Percentiles rank a stretch among this genome's conserved stretches.
Evolutionary conservation across 2,888 invertebrate genomes (phyloP).

Genomic region (Tenthredo scrophulariae): DNA sequence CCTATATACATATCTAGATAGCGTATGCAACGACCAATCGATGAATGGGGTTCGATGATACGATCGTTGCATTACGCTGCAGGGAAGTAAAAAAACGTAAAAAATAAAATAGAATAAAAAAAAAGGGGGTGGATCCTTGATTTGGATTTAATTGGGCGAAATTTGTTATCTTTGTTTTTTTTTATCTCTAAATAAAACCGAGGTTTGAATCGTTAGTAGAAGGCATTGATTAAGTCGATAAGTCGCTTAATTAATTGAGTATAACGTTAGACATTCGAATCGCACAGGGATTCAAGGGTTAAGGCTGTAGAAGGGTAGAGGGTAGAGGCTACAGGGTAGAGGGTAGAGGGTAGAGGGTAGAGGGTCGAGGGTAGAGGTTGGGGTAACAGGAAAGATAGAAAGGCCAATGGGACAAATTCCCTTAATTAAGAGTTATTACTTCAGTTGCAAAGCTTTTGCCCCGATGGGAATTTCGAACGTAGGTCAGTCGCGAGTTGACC

Average conservation of each 20-base stretch:
- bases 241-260: constrained; percentile 51
- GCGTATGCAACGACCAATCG: constrained; percentile 6
- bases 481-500: constrained; percentile 40
- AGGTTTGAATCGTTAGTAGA: neutral
- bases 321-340: constrained; percentile 48
- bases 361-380: constrained; percentile 48
- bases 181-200: constrained; percentile 27
- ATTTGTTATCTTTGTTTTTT: neutral
- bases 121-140: neutral
- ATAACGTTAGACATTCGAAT: constrained; percentile 54
- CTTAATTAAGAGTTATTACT: constrained; percentile 51
- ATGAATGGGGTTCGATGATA: neutral
- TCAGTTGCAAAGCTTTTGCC: constrained; percentile 23
- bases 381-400: constrained; percentile 57
- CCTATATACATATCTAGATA: neutral
- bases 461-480: constrained; percentile 47
- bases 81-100: neutral
- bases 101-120: neutral
- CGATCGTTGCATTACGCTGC: neutral
- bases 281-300: constrained; percentile 53
- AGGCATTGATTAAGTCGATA: constrained; percentile 47
- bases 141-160: neutral
- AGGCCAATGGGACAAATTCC: constrained; percentile 55
- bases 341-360: constrained; percentile 50
- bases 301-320: constrained; percentile 44